A percentile compares a stretch with the other conserved stretches of the same genome.
These are phyloP conservation scores for Hipparchia semele DNA, from an alignment of 2,888 invertebrate species.

Conservation along the genomic window DNA sequence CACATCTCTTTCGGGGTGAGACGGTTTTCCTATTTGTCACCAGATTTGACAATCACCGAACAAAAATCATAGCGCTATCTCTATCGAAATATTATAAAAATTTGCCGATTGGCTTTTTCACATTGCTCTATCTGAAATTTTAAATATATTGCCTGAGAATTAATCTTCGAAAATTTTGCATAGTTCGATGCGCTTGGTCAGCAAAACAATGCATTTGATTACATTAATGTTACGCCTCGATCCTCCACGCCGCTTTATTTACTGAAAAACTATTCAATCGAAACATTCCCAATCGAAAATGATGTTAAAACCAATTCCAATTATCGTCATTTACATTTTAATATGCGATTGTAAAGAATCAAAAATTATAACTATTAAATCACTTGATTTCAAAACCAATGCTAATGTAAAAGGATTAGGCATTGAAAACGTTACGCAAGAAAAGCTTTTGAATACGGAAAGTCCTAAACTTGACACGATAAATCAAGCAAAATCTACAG, in stretches of 20 bases:
- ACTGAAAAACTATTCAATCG: conserved; percentile 4
- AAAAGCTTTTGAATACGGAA: not conserved
- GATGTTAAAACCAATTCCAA: not conserved
- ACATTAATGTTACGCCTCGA: conserved; percentile 33
- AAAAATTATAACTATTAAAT: conserved; percentile 22
- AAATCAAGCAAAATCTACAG: not conserved
- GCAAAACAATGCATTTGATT: conserved; percentile 38
- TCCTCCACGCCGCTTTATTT: conserved; percentile 22
- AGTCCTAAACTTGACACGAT: not conserved
- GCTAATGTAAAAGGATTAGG: not conserved
- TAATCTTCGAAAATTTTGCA: conserved; percentile 29
- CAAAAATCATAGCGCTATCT: not conserved
- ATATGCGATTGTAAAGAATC: conserved; percentile 9
- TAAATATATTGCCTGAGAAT: not conserved
- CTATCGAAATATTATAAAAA: not conserved
- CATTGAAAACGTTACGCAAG: not conserved
- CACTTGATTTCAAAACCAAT: conserved; percentile 7
- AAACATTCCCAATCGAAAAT: conserved; percentile 14
- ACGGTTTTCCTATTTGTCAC: too few species aligned
- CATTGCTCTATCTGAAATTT: not conserved
- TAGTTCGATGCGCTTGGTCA: conserved; percentile 30
- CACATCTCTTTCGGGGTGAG: too few species aligned
- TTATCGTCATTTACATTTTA: not conserved
- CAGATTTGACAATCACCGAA: too few species aligned
- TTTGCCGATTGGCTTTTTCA: not conserved